These are phyloP conservation scores for Bactericera cockerelli DNA, from an alignment of 1,140 invertebrate species.

Conservation along the genomic window DNA sequence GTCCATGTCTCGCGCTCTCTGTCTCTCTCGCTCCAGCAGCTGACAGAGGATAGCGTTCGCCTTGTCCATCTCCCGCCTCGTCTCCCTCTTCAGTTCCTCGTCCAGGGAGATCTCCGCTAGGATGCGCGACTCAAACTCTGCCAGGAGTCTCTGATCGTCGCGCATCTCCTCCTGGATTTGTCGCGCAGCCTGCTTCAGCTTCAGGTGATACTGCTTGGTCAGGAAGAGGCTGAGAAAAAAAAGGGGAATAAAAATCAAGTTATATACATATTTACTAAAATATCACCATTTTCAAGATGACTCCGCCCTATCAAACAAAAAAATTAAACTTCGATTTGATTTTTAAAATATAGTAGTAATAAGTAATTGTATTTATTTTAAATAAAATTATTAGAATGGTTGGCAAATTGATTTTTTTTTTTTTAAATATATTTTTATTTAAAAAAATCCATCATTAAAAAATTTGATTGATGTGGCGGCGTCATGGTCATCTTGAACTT, in stretches of 20 bases:
- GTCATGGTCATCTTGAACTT: too few relatives aligned
- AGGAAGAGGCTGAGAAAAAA: constrained; percentile 15
- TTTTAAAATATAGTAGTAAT: too few relatives aligned
- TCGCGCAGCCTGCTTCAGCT: constrained; percentile 9
- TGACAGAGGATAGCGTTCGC: constrained; percentile 8
- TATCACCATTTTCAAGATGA: too few relatives aligned
- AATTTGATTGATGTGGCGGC: too few relatives aligned
- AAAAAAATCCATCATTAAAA: too few relatives aligned
- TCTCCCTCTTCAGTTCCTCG: not conserved
- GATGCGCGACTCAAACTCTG: not conserved
- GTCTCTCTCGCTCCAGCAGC: constrained; percentile 11
- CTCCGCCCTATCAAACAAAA: too few relatives aligned
- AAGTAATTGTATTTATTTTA: too few relatives aligned
- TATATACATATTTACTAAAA: too few relatives aligned
- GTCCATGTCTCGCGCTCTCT: constrained; percentile 15
- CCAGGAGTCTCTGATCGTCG: constrained; percentile 10
- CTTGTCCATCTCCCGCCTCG: constrained; percentile 9
- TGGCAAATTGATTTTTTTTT: too few relatives aligned
- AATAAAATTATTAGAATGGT: too few relatives aligned
- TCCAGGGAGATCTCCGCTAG: not conserved
- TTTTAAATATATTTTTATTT: too few relatives aligned
- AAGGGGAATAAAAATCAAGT: not conserved
- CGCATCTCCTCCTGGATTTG: constrained; percentile 13
- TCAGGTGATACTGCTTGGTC: not conserved
- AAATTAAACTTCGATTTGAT: too few relatives aligned